A percentile compares a stretch with the other conserved stretches of the same genome.
Conservation (phyloP, 2,888 invertebrate species). For the Dasysyrphus albostriatus region DNA sequence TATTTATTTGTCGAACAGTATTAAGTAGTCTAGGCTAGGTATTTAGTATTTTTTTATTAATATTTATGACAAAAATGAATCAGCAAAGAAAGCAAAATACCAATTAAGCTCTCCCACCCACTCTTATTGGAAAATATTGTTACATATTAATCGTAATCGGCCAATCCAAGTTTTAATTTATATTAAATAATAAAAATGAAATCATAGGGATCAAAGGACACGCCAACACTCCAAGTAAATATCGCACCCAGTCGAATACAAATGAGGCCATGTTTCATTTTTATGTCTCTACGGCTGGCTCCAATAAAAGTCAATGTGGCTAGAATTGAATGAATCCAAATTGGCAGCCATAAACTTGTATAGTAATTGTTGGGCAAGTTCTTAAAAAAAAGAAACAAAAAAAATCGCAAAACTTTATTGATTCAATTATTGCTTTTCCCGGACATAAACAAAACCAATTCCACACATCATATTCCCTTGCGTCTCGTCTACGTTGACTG, state of each 20-base stretch:
- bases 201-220: constrained; percentile 14
- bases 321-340: constrained; percentile 36
- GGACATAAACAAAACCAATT: constrained; percentile 46
- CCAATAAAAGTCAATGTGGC: constrained; percentile 37
- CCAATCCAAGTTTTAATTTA: constrained; percentile 18
- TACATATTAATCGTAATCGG: not conserved
- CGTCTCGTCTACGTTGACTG: not conserved
- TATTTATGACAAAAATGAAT: constrained; percentile 5
- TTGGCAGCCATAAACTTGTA: constrained; percentile 30
- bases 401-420: constrained; percentile 39
- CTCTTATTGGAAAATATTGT: constrained; percentile 10
- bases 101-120: not conserved
- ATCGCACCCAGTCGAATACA: constrained; percentile 15
- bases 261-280: constrained; percentile 17
- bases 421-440: constrained; percentile 44
- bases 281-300: not conserved
- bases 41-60: not conserved
- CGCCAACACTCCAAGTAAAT: not conserved
- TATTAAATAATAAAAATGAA: constrained; percentile 8
- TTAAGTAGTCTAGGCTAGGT: not conserved
- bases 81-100: not conserved
- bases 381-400: constrained; percentile 11
- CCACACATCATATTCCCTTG: constrained; percentile 39
- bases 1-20: not conserved
- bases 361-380: constrained; percentile 39